phyloP scores from a whole-genome alignment of 2,888 invertebrate species.

The Morpho helenor region DNA sequence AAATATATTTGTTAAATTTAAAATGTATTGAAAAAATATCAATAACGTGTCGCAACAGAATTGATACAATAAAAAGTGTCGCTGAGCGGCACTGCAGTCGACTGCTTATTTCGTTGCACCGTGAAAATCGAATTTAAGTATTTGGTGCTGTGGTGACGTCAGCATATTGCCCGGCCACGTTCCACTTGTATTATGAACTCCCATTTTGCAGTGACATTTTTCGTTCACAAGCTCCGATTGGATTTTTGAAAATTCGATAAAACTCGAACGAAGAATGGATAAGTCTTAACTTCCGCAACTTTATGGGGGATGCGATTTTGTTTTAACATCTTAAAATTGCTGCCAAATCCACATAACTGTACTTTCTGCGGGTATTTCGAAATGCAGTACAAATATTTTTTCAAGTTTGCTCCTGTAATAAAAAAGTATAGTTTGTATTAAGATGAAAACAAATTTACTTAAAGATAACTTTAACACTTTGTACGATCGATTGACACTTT shows the following conservation, averaged over 20 bases:
- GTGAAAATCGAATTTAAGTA: constrained; percentile 62
- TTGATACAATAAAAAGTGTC: constrained; percentile 26
- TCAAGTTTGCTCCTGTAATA: neutral
- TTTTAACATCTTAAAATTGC: constrained; percentile 16
- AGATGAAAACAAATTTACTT: too few species aligned
- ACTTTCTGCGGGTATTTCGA: neutral
- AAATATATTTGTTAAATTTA: neutral
- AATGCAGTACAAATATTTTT: constrained; percentile 4
- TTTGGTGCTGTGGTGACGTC: constrained; percentile 50
- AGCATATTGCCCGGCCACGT: constrained; percentile 66
- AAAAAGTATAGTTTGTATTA: neutral
- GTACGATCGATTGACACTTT: too few species aligned
- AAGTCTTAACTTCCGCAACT: constrained; percentile 21
- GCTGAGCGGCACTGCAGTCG: constrained; percentile 18
- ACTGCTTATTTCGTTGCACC: constrained; percentile 46
- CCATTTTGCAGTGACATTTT: constrained; percentile 72
- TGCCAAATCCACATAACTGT: constrained; percentile 30
- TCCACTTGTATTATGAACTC: constrained; percentile 68
- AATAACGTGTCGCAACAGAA: constrained; percentile 20
- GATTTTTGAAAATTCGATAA: constrained; percentile 74
- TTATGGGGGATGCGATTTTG: constrained; percentile 18
- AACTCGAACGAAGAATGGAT: constrained; percentile 33
- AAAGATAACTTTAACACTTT: too few species aligned
- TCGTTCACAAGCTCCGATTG: constrained; percentile 68
- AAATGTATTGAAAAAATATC: constrained; percentile 2